Percentiles rank a stretch among this genome's conserved stretches.
These are phyloP conservation scores for Parnassius glacialis DNA, from an alignment of 2,888 invertebrate species.

Conservation along the genomic window DNA sequence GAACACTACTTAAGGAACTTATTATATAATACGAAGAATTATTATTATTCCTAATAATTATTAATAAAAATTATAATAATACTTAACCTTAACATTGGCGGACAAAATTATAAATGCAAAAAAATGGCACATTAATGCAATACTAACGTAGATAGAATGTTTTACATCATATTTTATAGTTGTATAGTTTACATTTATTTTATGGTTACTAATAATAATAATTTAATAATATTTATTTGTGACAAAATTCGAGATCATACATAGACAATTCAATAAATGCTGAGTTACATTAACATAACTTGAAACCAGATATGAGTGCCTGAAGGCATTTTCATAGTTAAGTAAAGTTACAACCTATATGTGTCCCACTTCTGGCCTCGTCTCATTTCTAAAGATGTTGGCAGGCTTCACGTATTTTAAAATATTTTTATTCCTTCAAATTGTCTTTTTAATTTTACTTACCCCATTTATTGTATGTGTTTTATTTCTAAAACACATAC, in stretches of 20 bases:
- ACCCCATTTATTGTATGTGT: too few relatives aligned
- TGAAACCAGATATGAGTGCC: background rate
- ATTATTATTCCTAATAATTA: background rate
- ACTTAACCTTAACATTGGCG: background rate
- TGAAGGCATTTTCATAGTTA: too few relatives aligned
- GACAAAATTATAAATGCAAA: background rate
- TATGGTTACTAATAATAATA: too few relatives aligned
- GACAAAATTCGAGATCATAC: background rate
- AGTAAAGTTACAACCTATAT: too few relatives aligned
- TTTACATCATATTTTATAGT: background rate
- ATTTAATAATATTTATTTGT: background rate
- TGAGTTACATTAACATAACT: background rate
- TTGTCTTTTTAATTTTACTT: too few relatives aligned
- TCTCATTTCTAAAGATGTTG: too few relatives aligned
- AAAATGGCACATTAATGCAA: background rate
- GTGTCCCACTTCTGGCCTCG: too few relatives aligned
- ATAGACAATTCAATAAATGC: background rate
- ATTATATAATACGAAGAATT: background rate
- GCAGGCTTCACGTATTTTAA: too few relatives aligned
- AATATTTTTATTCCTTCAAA: too few relatives aligned
- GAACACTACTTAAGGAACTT: conserved; percentile 7
- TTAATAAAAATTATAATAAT: background rate
- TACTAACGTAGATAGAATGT: too few relatives aligned
- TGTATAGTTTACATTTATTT: background rate
- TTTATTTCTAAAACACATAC: too few relatives aligned